Base-by-base conservation (phyloP, 2,888 invertebrate species). In the Biston stratarius region DNA sequence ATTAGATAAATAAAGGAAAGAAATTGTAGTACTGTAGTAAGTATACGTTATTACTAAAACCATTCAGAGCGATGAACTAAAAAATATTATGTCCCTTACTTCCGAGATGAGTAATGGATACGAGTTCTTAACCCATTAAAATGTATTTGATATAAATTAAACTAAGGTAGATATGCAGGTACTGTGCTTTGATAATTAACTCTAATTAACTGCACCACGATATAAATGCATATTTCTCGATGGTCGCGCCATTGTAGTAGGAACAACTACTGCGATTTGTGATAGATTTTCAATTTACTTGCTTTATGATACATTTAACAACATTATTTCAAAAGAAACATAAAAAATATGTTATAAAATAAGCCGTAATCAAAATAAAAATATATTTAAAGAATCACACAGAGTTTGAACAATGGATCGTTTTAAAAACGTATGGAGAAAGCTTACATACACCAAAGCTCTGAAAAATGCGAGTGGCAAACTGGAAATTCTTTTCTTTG, bases 401-500 rank as follows among this genome's bases (percentile, higher is more conserved):
- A 9, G 11, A 44, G 15, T 38, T 12, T 44, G 24, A 12, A 79
- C 64, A 67, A 91, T 90, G 90, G 77, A 64, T 36, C 34, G 76
- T 55, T 49, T 87, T 42, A 77, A 68, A 64, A 77, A 59, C 51
- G 61, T 84, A 48, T 90, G 89, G 88, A 78, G 71, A 58, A 88
- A 77, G 71, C 65, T 87, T 60, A 86, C 89, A 12, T 77, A 81
- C 34, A 90, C 90, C 10, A 83, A 83, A 70, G 88, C 90, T 33
- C 66, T 91, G 60, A 83, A 86, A 33, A 74, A 83, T 34, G 85
- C 88, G 5, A 87, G 87, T 61, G 90, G 90, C 15, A 69, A 73
- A 69, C 79, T 84, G 64, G 91, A 92, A 74, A 87, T 77, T 8
- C 75, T 80, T 45, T 92, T 92, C 80, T 93, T 91, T 73, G 91